These are phyloP conservation scores for Hydractinia symbiolongicarpus DNA, from an alignment of 30 jellyfish, hydroid and myxozoan genomes.

Conservation along the genomic window DNA sequence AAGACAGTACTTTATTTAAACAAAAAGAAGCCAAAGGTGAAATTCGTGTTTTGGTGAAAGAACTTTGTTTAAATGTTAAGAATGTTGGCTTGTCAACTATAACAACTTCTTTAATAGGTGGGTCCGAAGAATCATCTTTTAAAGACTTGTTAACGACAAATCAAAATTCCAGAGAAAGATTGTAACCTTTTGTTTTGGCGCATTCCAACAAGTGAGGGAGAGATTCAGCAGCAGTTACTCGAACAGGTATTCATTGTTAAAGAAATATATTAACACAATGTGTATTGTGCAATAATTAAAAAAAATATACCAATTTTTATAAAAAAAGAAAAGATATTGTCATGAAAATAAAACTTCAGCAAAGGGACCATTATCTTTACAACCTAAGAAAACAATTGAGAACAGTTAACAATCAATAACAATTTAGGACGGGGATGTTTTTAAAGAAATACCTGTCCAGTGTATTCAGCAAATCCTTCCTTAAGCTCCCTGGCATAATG, in stretches of 20 bases:
- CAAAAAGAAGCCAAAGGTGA: no score
- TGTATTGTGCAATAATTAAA: background rate
- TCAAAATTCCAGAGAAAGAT: no score
- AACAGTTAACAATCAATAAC: background rate
- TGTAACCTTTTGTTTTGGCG: constrained; percentile 78
- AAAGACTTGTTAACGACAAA: no score
- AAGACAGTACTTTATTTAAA: no score
- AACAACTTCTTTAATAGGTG: no score
- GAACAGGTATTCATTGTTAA: constrained; percentile 49
- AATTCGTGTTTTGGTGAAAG: no score
- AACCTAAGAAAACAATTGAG: constrained; percentile 44
- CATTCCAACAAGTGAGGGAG: constrained; percentile 88
- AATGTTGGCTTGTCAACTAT: no score
- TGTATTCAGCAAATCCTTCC: constrained; percentile 98
- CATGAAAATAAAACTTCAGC: constrained; percentile 86
- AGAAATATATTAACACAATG: background rate
- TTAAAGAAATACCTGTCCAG: constrained; percentile 61
- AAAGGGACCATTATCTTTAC: constrained; percentile 94
- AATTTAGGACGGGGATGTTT: background rate
- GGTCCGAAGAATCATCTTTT: no score
- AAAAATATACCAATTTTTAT: background rate
- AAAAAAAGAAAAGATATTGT: constrained; percentile 63
- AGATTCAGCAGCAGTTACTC: constrained; percentile 99
- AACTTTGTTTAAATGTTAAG: no score
- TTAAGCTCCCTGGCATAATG: constrained; percentile 96